These are phyloP conservation scores for Odontophorus gujanensis DNA, from an alignment of 2,113 vertebrate species.

Conservation along the genomic window DNA sequence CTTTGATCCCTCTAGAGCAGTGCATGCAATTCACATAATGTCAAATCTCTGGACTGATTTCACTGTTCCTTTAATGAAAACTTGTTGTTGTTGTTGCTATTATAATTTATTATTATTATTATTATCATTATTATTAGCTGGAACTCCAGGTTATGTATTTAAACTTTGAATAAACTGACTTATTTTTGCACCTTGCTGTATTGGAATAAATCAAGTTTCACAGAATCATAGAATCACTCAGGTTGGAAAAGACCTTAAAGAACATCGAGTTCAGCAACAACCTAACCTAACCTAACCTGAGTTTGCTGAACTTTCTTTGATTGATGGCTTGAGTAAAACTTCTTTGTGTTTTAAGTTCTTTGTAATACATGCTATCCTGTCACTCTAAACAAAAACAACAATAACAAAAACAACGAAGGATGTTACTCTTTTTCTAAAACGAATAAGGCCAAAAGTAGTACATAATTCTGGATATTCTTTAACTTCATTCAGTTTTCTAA, in stretches of 20 bases:
- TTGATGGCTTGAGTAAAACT: slow-evolving; percentile 18
- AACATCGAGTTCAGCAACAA: no score
- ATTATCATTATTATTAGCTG: background rate
- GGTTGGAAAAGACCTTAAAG: no score
- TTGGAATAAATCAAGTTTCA: background rate
- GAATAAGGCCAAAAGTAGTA: slow-evolving; percentile 35
- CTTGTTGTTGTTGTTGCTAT: no score
- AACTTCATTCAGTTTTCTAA: background rate
- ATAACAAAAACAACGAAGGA: background rate
- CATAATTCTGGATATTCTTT: background rate
- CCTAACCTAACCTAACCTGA: no score
- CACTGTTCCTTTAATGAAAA: background rate
- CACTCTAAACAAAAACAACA: background rate
- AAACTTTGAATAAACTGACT: background rate
- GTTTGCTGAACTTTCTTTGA: slow-evolving; percentile 13
- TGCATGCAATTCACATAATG: background rate
- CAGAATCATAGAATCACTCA: no score
- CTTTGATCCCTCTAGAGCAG: background rate
- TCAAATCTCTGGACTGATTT: background rate
- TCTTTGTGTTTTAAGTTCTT: slow-evolving; percentile 28
- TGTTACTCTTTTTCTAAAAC: slow-evolving; percentile 40
- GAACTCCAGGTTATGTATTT: background rate
- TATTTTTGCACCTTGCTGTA: background rate
- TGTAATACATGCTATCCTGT: background rate
- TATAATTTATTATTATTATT: background rate